Conservation (phyloP, 2,113 vertebrate species). For the Myiozetetes cayanensis region DNA sequence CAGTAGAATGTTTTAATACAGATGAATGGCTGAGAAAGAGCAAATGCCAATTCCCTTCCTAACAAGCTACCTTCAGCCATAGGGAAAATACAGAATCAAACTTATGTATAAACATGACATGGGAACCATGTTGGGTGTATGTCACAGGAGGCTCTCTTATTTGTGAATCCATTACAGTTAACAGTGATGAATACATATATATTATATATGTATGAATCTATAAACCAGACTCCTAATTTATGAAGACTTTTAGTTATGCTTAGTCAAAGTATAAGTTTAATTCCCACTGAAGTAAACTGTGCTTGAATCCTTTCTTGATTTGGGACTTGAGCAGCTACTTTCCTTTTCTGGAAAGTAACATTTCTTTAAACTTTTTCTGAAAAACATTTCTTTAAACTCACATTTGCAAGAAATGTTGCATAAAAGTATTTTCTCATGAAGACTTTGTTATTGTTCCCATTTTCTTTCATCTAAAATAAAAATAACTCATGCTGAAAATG, state of each 20-base stretch:
- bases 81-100: not conserved
- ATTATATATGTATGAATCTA: not conserved
- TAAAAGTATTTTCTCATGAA: conserved; percentile 32
- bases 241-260: not conserved
- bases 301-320: not conserved
- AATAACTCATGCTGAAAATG: conserved; percentile 54
- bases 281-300: not conserved
- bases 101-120: not conserved
- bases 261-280: not conserved
- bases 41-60: not conserved
- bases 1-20: conserved; percentile 29
- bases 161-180: not conserved
- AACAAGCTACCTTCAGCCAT: not conserved
- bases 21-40: conserved; percentile 16
- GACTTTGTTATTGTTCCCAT: conserved; percentile 21
- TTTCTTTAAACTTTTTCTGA: not conserved
- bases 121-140: not conserved
- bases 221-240: not conserved
- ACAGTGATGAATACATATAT: not conserved
- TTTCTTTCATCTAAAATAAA: conserved; percentile 56
- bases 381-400: not conserved
- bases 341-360: not conserved
- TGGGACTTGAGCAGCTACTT: not conserved
- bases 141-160: not conserved
- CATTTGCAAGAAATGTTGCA: not conserved